Evolutionary conservation across 2,888 invertebrate species (phyloP).

Genomic region (Eueremaeus valkanovi): DNA sequence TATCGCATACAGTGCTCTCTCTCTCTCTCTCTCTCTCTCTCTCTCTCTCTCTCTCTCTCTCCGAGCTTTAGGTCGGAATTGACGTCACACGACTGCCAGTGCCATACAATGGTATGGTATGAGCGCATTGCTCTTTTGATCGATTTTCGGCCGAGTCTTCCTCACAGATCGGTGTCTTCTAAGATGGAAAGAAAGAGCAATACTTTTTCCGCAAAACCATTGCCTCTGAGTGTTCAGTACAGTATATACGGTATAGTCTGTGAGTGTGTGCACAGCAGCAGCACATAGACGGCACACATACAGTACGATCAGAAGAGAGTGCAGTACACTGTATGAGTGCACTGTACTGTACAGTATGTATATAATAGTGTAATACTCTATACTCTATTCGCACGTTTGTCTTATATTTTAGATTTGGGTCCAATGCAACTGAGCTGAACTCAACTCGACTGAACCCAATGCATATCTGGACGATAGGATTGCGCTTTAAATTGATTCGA

Average conservation of each 20-base stretch:
- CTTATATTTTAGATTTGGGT: no score
- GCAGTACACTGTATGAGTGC: not conserved
- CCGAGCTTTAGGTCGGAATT: not conserved
- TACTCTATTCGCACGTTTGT: no score
- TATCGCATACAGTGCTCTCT: no score
- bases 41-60: constrained; percentile 14
- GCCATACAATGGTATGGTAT: not conserved
- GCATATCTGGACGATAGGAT: not conserved
- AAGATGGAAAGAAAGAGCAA: constrained; percentile 14
- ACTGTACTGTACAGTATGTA: constrained; percentile 3
- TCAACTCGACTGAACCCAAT: no score
- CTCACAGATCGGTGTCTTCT: constrained; percentile 10
- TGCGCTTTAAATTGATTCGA: constrained; percentile 11
- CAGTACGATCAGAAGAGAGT: not conserved
- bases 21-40: no score
- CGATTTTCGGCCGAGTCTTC: constrained; percentile 19
- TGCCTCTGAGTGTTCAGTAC: no score
- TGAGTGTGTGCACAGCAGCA: not conserved
- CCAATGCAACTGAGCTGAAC: no score
- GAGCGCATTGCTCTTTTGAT: constrained; percentile 30
- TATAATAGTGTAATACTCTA: no score
- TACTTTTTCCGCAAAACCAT: constrained; percentile 9
- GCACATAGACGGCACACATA: not conserved
- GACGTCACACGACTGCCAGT: not conserved
- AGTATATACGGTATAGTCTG: no score